These are phyloP conservation scores for Magallana nippona DNA, from an alignment of 2,888 invertebrate species.

Conservation along the genomic window DNA sequence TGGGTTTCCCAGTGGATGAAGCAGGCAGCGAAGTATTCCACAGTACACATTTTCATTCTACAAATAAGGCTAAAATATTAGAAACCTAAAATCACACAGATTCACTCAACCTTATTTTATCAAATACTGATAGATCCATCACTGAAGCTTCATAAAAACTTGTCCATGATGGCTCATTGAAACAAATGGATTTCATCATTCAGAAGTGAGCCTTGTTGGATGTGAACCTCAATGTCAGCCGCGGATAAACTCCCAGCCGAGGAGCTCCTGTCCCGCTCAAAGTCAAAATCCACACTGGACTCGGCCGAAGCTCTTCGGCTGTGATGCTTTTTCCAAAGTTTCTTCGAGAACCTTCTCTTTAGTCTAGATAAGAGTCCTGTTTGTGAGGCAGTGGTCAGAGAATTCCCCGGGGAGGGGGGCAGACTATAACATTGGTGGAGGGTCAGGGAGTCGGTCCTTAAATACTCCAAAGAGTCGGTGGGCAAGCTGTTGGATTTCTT, in stretches of 20 bases:
- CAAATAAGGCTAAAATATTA: slow-evolving; percentile 43
- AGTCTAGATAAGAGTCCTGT: slow-evolving; percentile 1
- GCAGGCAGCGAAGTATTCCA: slow-evolving; percentile 66
- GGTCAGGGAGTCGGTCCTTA: neutral
- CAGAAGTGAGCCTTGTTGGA: no score
- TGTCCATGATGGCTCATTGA: no score
- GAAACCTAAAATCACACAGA: neutral
- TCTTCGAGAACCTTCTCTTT: neutral
- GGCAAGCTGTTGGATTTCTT: slow-evolving; percentile 23
- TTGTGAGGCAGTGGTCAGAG: neutral
- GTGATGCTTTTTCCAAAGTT: neutral
- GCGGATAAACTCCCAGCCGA: neutral
- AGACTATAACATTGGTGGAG: neutral
- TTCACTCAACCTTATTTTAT: no score
- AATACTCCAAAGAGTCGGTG: slow-evolving; percentile 7
- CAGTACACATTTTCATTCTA: slow-evolving; percentile 74
- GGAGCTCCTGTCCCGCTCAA: slow-evolving; percentile 9
- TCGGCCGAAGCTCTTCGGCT: neutral
- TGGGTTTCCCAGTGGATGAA: slow-evolving; percentile 71
- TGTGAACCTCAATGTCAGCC: neutral
- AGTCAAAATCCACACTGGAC: slow-evolving; percentile 16
- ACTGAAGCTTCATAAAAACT: no score
- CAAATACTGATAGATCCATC: no score
- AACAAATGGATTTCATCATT: no score
- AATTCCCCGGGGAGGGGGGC: neutral